Base-by-base conservation (phyloP, 2,888 invertebrate species). In the Leucophora obtusa region DNA sequence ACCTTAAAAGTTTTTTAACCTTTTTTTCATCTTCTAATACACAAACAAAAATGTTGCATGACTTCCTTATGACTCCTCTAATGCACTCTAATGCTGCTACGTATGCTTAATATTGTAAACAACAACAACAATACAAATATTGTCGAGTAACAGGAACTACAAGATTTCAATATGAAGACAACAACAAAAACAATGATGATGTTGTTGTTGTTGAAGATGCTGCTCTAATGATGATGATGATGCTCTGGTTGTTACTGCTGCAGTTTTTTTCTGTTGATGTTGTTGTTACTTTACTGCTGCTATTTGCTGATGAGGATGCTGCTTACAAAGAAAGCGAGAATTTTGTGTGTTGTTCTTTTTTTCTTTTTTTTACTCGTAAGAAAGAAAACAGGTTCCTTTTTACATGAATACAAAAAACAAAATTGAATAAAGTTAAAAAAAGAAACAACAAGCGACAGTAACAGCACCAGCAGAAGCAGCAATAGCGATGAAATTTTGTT, bases 1-100 rank as follows among this genome's bases (percentile, higher is more conserved):
- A 77, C 81, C 81, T 81, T 70, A 66, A 77, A 77, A 81, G 81
- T 77, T 81, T 73, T 73, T 81, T 77, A 81, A 81, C 81, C 81
- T 81, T 77, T 77, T 77, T 74, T 66, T 76, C 50, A 77, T 56
- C 73, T 70, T 70, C 73, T 74, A 81, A 81, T 51, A 65, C 68
- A 63, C 68, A 72, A 63, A 28, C 68, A 81, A 66, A 66, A 47
- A 70, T 56, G 65, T 81, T 73, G 73, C 73, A 28, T 70, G 77
- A 81, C 81, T 81, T 81, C 81, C 77, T 81, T 81, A 65, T 65
- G 53, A 73, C 60, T 56, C 70, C 63, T 73, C 77, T 77, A 77
- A 80, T 80, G 80, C 75, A 80, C 80, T 80, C 63, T 75, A 80
- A 80, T 80, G 68, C 68, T 59, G 28, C 38, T 47, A n/a, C 6